A percentile compares a stretch with the other conserved stretches of the same genome.
Conservation (phyloP, 2,797 vertebrate genomes). For the Esox masquinongy region DNA sequence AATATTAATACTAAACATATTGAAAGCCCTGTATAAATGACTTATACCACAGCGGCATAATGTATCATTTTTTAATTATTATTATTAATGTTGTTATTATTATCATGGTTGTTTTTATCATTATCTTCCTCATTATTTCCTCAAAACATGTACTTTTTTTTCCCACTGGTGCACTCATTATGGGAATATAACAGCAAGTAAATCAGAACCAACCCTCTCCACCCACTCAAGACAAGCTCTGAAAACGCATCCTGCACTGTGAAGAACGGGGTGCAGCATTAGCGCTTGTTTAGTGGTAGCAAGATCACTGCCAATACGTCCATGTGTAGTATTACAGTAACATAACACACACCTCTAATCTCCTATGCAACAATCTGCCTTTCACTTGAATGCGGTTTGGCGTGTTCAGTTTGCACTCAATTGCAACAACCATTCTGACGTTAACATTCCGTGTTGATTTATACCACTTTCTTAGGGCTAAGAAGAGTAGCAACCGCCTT, state of each 20-base stretch:
- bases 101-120: conserved; percentile 3
- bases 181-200: background rate
- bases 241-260: background rate
- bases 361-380: conserved; percentile 10
- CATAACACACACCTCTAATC: conserved; percentile 21
- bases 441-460: background rate
- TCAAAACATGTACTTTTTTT: background rate
- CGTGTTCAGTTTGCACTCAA: conserved; percentile 66
- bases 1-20: background rate
- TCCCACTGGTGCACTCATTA: background rate
- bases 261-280: conserved; percentile 19
- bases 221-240: background rate
- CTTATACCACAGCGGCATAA: background rate
- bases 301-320: background rate
- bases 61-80: background rate
- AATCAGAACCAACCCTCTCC: background rate
- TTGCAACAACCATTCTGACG: conserved; percentile 74
- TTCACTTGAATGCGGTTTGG: conserved; percentile 39
- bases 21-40: background rate
- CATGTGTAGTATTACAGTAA: conserved; percentile 26
- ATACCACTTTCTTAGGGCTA: background rate
- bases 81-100: background rate
- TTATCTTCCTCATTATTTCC: background rate
- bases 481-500: conserved; percentile 22
- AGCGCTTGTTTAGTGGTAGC: conserved; percentile 14